These are phyloP conservation scores for Listrodromus nycthemerus DNA, from an alignment of 2,888 invertebrate genomes.

Conservation along the genomic window DNA sequence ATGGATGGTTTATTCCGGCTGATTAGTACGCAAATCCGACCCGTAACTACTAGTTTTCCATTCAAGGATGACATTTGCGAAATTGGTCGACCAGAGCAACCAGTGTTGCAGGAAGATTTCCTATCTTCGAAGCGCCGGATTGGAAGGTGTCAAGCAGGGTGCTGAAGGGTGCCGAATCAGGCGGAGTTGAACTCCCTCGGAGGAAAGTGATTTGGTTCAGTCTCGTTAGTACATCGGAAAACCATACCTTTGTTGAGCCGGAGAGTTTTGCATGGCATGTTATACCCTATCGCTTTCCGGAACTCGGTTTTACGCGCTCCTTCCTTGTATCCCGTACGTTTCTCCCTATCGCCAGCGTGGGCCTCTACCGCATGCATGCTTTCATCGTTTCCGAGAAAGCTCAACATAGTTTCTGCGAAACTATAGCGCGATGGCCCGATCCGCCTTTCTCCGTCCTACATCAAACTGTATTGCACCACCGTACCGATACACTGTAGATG, in stretches of 20 bases:
- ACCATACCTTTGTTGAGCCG: not conserved
- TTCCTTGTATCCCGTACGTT: conserved; percentile 70
- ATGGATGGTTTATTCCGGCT: not conserved
- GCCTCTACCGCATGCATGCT: conserved; percentile 42
- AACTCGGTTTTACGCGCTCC: conserved; percentile 73
- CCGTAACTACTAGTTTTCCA: conserved; percentile 42
- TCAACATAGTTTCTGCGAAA: conserved; percentile 53
- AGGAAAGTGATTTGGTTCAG: not conserved
- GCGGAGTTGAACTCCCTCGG: too few relatives aligned
- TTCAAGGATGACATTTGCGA: conserved; percentile 25
- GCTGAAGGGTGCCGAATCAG: conserved; percentile 10
- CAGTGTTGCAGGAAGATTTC: conserved; percentile 63
- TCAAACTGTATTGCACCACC: conserved; percentile 47
- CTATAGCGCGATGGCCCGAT: conserved; percentile 37
- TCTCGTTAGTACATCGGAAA: not conserved
- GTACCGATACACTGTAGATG: conserved; percentile 37
- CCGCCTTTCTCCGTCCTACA: conserved; percentile 42
- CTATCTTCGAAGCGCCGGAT: conserved; percentile 44
- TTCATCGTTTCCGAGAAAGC: conserved; percentile 51
- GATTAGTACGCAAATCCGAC: conserved; percentile 18
- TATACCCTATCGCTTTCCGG: conserved; percentile 66
- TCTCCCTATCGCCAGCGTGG: conserved; percentile 11
- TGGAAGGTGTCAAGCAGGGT: not conserved
- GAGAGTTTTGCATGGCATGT: not conserved
- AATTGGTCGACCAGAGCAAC: conserved; percentile 20